Percentiles rank a stretch among this genome's conserved stretches.
Evolutionary conservation across 1,140 invertebrate species (phyloP).

Genomic region (Eurosta solidaginis): DNA sequence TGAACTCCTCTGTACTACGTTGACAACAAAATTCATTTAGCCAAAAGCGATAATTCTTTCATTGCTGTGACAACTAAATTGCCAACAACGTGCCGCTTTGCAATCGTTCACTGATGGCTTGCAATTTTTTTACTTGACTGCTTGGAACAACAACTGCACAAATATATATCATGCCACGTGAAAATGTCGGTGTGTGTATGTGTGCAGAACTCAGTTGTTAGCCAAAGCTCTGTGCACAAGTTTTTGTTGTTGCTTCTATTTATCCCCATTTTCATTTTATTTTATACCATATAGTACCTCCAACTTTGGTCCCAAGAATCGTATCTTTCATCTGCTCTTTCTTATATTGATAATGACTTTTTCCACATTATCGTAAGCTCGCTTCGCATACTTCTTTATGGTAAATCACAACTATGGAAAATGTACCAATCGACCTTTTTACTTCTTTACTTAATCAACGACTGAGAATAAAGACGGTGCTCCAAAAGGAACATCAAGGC

Average conservation of each 20-base stretch:
- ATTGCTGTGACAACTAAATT: conserved; percentile 26
- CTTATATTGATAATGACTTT: too few species aligned
- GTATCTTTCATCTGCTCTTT: too few species aligned
- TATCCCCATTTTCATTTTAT: not conserved
- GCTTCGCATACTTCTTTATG: too few species aligned
- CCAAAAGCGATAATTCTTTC: conserved; percentile 29
- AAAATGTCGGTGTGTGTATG: not conserved
- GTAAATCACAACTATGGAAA: too few species aligned
- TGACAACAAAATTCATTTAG: conserved; percentile 28
- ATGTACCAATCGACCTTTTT: too few species aligned
- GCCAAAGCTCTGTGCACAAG: not conserved
- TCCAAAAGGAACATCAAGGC: too few species aligned
- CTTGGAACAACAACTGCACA: not conserved
- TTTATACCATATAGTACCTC: too few species aligned
- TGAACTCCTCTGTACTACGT: too few species aligned
- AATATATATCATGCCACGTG: not conserved
- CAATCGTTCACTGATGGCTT: not conserved
- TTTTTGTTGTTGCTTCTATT: not conserved
- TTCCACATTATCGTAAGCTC: too few species aligned
- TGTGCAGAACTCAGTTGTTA: not conserved
- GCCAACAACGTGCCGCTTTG: conserved; percentile 25
- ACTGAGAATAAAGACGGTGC: too few species aligned
- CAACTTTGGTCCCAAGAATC: too few species aligned
- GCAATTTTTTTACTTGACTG: not conserved
- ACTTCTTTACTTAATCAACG: too few species aligned